Evolutionary conservation across 2,113 vertebrate species (phyloP), one percentile per base, ranked within the genome.

Genomic region (Lathamus discolor): DNA sequence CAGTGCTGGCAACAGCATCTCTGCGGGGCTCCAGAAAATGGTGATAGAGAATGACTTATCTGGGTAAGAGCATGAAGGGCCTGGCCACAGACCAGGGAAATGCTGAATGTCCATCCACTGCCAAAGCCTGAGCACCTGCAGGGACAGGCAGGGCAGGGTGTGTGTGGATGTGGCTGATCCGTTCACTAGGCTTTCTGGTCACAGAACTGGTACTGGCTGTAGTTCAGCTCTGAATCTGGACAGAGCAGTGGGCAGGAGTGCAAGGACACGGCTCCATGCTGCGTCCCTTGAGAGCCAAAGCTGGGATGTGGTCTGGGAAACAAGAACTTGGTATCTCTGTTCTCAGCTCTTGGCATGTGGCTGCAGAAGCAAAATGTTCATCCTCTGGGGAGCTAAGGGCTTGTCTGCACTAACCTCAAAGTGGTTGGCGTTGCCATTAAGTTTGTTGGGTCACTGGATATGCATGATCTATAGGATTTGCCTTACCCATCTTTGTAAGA

Each of bases 21-120:
- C 99, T 2, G 98, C 98, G 0, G 99, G 99, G 54, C 98, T 99
- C 44, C 99, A 99, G 97, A 99, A 99, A 98, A 99, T 99, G 99
- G 98, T 99, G 93, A 99, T 99, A 25, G 99, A 99, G 96, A 99
- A 98, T 11, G 99, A 99, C 74, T 97, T 99, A 19, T 98, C 99
- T 82, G 99, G 99, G 99, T 99, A 98, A 98, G 98, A 93, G 55
- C 74, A 69, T 31, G 9, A 62, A 1, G 29, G 67, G 64, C 81
- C 73, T 63, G 70, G 41, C 74, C 68, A 17, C 49, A 27, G 78
- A 23, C 8, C 74, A 43, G 66, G 67, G 80, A 29, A 68, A 37
- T 6, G 8, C 2, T 2, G n/a, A 70, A 3, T 5, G 2, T 5
- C 41, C 35, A 17, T 2, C 41, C 59, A 0, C 35, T 52, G 31